Percentiles rank a stretch among this genome's conserved stretches.
Conservation (phyloP, 2,797 vertebrate species). For the Squalus acanthias region DNA sequence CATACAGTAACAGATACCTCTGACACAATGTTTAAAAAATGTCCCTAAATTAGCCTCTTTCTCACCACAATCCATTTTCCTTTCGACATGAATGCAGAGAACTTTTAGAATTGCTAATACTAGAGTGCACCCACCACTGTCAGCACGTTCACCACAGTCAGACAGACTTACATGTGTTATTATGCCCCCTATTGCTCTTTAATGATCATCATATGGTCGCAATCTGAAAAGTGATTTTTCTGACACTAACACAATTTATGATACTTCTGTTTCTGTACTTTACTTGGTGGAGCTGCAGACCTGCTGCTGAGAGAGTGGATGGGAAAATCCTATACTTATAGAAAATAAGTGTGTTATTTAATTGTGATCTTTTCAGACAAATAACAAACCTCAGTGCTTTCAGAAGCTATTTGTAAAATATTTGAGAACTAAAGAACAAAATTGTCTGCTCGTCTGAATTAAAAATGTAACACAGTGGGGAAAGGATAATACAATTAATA, state of each 20-base stretch:
- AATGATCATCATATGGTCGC: neutral
- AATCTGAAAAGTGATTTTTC: neutral
- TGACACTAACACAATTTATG: neutral
- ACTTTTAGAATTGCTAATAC: neutral
- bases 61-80: neutral
- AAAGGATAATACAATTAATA: neutral
- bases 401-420: neutral
- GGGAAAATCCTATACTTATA: slow-evolving; percentile 4
- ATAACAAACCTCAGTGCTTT: neutral
- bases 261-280: neutral
- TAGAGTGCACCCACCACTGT: neutral
- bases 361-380: neutral
- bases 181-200: neutral
- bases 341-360: neutral
- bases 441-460: neutral
- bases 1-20: neutral
- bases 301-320: slow-evolving; percentile 45
- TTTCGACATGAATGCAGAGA: neutral
- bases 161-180: neutral
- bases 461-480: neutral
- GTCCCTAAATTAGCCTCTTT: neutral
- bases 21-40: neutral
- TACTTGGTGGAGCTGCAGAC: slow-evolving; percentile 42
- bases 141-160: neutral
- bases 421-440: neutral